These are phyloP conservation scores for Chionomys nivalis DNA, from an alignment of 2,113 vertebrate species.

Conservation along the genomic window DNA sequence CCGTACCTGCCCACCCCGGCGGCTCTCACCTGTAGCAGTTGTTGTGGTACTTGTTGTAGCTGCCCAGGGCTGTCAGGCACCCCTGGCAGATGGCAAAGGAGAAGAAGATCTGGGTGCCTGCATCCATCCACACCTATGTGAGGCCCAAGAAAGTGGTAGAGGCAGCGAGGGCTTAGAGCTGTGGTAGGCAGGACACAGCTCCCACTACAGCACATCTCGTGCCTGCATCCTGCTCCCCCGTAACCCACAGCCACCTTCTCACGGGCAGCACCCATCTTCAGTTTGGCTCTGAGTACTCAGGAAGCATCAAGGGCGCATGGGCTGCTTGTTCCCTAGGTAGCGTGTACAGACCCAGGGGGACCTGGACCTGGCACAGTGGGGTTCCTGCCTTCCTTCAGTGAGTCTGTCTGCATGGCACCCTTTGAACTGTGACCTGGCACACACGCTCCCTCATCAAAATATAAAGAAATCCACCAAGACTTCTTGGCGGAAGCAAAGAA, in stretches of 20 bases:
- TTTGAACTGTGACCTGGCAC: neutral
- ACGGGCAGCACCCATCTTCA: neutral
- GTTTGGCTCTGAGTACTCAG: neutral
- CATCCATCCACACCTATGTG: constrained; percentile 93
- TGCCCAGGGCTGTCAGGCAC: constrained; percentile 93
- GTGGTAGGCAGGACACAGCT: neutral
- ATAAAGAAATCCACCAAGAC: neutral
- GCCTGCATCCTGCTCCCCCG: rapidly evolving
- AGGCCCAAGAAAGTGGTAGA: constrained; percentile 39
- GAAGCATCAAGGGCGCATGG: rapidly evolving
- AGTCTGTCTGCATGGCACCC: neutral
- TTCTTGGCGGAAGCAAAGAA: neutral
- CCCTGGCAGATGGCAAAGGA: constrained; percentile 93
- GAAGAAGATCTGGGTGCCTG: constrained; percentile 93
- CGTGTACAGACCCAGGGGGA: too few relatives aligned
- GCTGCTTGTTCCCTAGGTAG: too few relatives aligned
- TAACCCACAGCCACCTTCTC: neutral
- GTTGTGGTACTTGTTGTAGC: constrained; percentile 96
- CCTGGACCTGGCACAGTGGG: neutral
- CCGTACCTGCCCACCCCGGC: rapidly evolving
- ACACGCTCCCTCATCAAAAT: neutral
- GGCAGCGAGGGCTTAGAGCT: neutral
- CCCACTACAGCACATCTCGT: neutral
- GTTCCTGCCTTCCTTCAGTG: neutral
- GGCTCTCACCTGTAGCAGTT: constrained; percentile 93